Evolutionary conservation across 1,140 invertebrate genomes (phyloP).

Genomic region (Trypoxylus dichotomus): DNA sequence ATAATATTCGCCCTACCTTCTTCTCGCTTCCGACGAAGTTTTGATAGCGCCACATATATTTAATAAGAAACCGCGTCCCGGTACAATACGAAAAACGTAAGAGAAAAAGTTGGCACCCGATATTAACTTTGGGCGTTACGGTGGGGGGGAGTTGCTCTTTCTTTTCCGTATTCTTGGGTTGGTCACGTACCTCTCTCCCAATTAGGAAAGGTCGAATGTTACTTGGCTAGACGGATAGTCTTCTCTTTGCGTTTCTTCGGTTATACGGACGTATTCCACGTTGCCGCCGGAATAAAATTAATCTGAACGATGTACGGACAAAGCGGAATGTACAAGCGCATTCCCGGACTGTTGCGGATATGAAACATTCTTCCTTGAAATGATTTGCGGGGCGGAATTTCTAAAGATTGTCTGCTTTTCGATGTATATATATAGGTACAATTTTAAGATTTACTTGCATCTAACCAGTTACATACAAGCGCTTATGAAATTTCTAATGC

Average conservation of each 20-base stretch:
- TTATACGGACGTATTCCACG: background rate
- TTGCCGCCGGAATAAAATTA: slow-evolving; percentile 15
- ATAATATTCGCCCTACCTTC: background rate
- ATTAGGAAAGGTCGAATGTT: background rate
- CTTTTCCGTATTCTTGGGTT: background rate
- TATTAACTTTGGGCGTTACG: background rate
- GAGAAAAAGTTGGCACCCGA: background rate
- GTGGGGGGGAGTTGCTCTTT: background rate
- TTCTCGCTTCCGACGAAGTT: background rate
- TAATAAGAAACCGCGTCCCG: background rate
- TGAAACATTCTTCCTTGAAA: slow-evolving; percentile 16
- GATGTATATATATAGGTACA: background rate
- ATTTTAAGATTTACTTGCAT: too few relatives aligned
- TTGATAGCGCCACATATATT: background rate
- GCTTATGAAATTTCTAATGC: too few relatives aligned
- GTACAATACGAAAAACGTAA: background rate
- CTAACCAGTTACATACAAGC: too few relatives aligned
- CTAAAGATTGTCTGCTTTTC: background rate
- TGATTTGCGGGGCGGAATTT: background rate
- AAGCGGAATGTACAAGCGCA: slow-evolving; percentile 9
- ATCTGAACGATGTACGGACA: background rate
- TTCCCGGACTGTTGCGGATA: slow-evolving; percentile 14
- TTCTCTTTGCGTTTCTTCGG: background rate
- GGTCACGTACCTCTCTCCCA: slow-evolving; percentile 1
- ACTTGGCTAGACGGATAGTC: background rate